These are phyloP conservation scores for Lepus townsendii DNA, from an alignment of 2,797 vertebrate genomes.

Conservation along the genomic window DNA sequence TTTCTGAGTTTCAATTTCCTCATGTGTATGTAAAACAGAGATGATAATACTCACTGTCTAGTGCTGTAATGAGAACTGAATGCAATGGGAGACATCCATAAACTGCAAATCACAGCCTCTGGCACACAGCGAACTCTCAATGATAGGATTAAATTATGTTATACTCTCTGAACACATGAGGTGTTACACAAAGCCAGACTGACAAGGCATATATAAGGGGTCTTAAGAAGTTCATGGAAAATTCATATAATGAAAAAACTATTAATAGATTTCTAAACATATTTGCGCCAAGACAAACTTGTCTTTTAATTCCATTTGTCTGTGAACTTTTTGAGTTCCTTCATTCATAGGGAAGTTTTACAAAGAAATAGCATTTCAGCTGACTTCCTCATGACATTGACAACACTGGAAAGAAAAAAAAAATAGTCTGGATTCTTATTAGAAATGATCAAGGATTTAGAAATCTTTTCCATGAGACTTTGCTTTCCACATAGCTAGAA, in stretches of 20 bases:
- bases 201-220: background rate
- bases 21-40: background rate
- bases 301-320: too few relatives aligned
- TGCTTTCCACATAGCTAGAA: conserved; percentile 64
- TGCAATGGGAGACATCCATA: background rate
- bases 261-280: too few relatives aligned
- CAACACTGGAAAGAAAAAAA: conserved; percentile 36
- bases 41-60: background rate
- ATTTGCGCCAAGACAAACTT: too few relatives aligned
- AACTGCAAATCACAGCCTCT: background rate
- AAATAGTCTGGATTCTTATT: conserved; percentile 66
- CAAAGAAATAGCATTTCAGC: conserved; percentile 44
- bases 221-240: too few relatives aligned
- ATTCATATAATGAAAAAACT: background rate
- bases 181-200: background rate
- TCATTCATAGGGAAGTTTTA: background rate
- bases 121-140: background rate
- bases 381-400: conserved; percentile 54
- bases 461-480: conserved; percentile 40
- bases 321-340: too few relatives aligned
- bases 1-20: background rate
- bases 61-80: background rate
- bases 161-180: background rate
- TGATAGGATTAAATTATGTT: background rate
- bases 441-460: conserved; percentile 53